Conservation (phyloP, 2,113 vertebrate genomes). For the Rhinopomastus cyanomelas region DNA sequence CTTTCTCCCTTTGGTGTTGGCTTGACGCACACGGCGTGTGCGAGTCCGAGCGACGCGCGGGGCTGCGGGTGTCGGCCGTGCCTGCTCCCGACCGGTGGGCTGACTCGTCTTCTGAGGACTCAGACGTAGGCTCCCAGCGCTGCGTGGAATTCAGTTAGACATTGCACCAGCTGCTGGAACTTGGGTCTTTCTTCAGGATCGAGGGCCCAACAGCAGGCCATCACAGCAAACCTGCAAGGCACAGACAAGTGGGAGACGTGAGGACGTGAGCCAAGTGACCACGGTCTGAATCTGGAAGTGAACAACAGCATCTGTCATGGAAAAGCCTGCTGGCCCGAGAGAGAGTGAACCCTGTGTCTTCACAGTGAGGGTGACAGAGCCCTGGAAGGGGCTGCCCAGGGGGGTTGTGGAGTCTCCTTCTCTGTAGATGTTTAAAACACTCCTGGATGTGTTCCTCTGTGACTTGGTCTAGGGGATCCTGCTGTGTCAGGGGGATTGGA, state of each 20-base stretch:
- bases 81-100: neutral
- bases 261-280: rapidly evolving
- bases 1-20: constrained; percentile 64
- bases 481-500: too few species aligned
- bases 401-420: too few species aligned
- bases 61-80: neutral
- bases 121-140: constrained; percentile 95
- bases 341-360: neutral
- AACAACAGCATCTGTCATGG: neutral
- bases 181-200: constrained; percentile 97
- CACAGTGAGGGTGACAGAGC: neutral
- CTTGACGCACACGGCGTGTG: constrained; percentile 14
- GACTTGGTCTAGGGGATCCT: too few species aligned
- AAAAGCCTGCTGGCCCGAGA: neutral
- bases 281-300: neutral
- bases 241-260: neutral
- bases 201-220: constrained; percentile 98
- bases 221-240: constrained; percentile 91
- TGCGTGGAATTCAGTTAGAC: constrained; percentile 97
- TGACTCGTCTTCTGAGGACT: constrained; percentile 22
- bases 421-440: too few species aligned
- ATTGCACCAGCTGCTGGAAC: constrained; percentile 98
- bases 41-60: neutral
- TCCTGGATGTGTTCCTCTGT: too few species aligned
- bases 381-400: too few species aligned